Conservation (phyloP, 2,113 vertebrate genomes). For the Erythrocercus mccallii region DNA sequence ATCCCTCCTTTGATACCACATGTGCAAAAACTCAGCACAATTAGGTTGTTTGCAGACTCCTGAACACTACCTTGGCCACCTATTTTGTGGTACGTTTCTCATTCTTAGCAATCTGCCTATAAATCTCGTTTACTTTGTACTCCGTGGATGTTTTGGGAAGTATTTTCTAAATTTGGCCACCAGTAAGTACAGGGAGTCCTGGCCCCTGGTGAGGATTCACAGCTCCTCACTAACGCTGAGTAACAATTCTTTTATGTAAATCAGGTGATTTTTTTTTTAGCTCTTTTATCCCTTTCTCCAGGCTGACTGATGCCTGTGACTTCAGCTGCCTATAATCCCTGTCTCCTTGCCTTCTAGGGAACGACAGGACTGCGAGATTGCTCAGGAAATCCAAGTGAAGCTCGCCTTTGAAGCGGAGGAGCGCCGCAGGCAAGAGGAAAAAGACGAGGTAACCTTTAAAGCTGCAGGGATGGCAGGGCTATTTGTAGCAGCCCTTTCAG, state of each 20-base stretch:
- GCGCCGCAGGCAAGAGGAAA: conserved; percentile 87
- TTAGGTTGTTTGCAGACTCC: neutral
- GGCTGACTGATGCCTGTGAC: neutral
- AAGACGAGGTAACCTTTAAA: conserved; percentile 81
- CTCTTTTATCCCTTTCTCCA: neutral
- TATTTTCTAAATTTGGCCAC: neutral
- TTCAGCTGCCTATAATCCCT: neutral
- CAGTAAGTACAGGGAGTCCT: neutral
- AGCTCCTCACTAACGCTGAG: neutral
- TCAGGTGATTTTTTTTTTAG: neutral
- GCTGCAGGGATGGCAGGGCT: neutral
- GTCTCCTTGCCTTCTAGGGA: conserved; percentile 76
- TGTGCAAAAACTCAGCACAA: neutral
- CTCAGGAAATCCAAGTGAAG: conserved; percentile 93
- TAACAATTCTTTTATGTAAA: neutral
- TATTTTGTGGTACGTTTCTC: neutral
- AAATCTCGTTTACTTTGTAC: neutral
- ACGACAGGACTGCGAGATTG: conserved; percentile 88
- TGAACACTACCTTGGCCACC: neutral
- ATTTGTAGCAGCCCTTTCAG: neutral
- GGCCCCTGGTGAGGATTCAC: neutral
- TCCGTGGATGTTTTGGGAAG: neutral
- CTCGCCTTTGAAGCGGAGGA: conserved; percentile 88
- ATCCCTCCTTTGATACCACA: neutral
- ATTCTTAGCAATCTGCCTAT: neutral